Evolutionary conservation across 2,113 vertebrate species (phyloP).

Genomic region (Oxyura jamaicensis): DNA sequence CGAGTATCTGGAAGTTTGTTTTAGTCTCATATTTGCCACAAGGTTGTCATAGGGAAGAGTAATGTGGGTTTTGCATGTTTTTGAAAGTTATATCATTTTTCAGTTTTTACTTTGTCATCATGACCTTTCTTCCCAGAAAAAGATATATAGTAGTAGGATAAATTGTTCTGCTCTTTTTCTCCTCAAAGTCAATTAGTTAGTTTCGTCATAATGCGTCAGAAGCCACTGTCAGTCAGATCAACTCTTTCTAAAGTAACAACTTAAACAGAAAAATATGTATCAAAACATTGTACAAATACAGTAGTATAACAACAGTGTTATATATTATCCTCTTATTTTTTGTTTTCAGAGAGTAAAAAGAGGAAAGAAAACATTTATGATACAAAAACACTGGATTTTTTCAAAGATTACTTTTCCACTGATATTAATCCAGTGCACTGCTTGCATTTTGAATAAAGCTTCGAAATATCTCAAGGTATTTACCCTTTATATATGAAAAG

Average conservation of each 20-base stretch:
- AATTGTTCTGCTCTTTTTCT: slow-evolving; percentile 50
- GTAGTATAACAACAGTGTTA: not conserved
- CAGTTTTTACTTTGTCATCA: slow-evolving; percentile 43
- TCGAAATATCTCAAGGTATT: not conserved
- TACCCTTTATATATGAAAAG: not conserved
- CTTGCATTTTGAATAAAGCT: not conserved
- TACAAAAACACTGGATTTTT: not conserved
- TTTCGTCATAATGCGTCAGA: slow-evolving; percentile 12
- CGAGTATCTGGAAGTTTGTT: not conserved
- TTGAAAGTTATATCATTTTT: not conserved
- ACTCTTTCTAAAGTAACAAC: slow-evolving; percentile 30
- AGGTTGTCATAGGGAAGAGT: not conserved
- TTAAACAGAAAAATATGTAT: not conserved
- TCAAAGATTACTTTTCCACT: not conserved
- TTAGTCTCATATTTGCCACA: not conserved
- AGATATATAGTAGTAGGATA: slow-evolving; percentile 26
- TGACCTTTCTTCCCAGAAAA: slow-evolving; percentile 40
- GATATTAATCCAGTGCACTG: not conserved
- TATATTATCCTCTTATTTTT: not conserved
- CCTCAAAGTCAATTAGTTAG: slow-evolving; percentile 37
- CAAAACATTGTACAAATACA: slow-evolving; percentile 19
- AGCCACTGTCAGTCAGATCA: slow-evolving; percentile 44
- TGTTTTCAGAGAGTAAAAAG: not conserved
- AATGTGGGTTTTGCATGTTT: not conserved
- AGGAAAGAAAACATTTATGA: not conserved